Conservation (phyloP, 2,888 invertebrate genomes). For the Pseudococcus jackbeardsleyi region DNA sequence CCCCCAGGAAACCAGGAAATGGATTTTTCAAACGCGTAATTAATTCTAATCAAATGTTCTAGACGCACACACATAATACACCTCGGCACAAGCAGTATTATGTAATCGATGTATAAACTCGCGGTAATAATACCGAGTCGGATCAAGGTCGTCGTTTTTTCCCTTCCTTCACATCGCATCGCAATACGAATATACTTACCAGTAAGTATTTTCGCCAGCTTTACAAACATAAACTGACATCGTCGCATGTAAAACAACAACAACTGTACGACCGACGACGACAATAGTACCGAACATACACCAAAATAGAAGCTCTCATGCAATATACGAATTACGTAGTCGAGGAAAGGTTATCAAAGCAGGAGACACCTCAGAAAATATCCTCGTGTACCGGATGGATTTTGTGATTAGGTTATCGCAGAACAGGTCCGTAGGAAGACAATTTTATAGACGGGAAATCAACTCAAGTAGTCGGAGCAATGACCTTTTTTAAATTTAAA, state of each 20-base stretch:
- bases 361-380: no score
- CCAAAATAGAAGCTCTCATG: background rate
- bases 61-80: conserved; percentile 42
- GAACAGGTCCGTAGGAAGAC: no score
- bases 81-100: background rate
- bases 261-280: background rate
- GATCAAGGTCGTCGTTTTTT: conserved; percentile 46
- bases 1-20: conserved; percentile 21
- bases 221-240: background rate
- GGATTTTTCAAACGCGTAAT: conserved; percentile 34
- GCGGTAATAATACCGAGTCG: conserved; percentile 1
- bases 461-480: no score
- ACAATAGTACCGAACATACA: background rate
- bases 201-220: background rate
- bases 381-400: no score
- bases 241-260: background rate
- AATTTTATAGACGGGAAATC: no score
- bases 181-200: background rate
- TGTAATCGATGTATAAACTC: conserved; percentile 46
- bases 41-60: conserved; percentile 49
- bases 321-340: background rate
- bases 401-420: no score
- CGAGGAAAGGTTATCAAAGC: background rate
- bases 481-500: no score
- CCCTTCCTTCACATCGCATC: background rate